Evolutionary conservation across 2,797 vertebrate species (phyloP).

Genomic region (Tragopan temminckii): DNA sequence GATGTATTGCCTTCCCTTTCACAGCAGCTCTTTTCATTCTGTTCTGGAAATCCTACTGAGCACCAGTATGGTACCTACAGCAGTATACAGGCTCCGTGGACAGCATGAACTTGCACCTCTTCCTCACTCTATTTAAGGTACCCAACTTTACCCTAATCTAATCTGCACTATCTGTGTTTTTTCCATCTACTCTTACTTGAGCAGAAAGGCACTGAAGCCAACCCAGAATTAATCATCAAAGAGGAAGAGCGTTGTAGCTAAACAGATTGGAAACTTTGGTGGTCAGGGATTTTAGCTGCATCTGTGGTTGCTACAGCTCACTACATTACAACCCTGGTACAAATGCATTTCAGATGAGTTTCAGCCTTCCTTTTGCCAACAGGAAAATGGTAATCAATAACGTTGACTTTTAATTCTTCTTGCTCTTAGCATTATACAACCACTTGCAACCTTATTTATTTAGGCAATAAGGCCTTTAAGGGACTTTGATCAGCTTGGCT

Average conservation of each 20-base stretch:
- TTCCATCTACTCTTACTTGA: not conserved
- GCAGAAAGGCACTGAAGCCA: not conserved
- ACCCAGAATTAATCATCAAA: not conserved
- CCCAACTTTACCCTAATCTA: not conserved
- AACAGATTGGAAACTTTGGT: not conserved
- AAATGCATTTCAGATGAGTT: not conserved
- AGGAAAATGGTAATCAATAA: constrained; percentile 5
- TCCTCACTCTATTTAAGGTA: not conserved
- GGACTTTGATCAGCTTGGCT: constrained; percentile 75
- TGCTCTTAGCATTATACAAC: constrained; percentile 15
- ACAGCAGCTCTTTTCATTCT: not conserved
- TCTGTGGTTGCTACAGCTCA: not conserved
- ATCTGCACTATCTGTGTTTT: not conserved
- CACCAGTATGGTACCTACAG: not conserved
- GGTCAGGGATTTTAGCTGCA: not conserved
- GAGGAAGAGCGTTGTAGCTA: not conserved
- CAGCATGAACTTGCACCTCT: not conserved
- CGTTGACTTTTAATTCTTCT: not conserved
- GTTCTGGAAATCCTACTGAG: not conserved
- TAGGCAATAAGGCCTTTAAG: constrained; percentile 71
- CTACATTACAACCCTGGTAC: not conserved
- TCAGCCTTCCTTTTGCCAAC: not conserved
- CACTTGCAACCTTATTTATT: constrained; percentile 66
- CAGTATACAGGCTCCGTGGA: not conserved
- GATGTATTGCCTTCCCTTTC: not conserved